These are phyloP conservation scores for Strongylocentrotus purpuratus DNA, from an alignment of 35 echinoderm and acorn worm genomes.

Conservation along the genomic window DNA sequence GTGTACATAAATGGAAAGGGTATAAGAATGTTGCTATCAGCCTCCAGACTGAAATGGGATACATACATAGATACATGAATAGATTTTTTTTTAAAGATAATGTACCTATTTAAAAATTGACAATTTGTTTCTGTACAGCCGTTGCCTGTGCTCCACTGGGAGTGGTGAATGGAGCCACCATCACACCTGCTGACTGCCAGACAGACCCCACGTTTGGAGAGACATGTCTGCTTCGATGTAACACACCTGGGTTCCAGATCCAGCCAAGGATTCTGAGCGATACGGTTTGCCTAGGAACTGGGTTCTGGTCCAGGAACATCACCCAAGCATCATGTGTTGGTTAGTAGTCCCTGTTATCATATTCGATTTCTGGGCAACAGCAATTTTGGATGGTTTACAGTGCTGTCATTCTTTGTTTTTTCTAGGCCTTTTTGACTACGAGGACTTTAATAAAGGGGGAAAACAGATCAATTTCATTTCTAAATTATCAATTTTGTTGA, in stretches of 20 bases:
- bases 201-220: conserved; percentile 48
- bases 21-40: no score
- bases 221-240: conserved; percentile 46
- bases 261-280: not conserved
- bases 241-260: conserved; percentile 45
- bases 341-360: not conserved
- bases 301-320: conserved; percentile 54
- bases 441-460: no score
- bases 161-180: not conserved
- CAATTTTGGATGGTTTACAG: no score
- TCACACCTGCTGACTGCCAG: conserved; percentile 37
- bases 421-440: no score
- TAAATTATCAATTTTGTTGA: no score
- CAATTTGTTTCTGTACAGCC: not conserved
- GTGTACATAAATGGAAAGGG: no score
- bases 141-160: conserved; percentile 27
- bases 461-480: no score
- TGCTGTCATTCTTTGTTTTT: no score
- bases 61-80: no score
- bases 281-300: conserved; percentile 46
- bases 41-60: no score
- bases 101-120: not conserved
- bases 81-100: no score
- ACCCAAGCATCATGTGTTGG: conserved; percentile 54
- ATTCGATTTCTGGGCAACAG: not conserved